A percentile compares a stretch with the other conserved stretches of the same genome.
Evolutionary conservation across 2,113 vertebrate genomes (phyloP).

Genomic region (Tautogolabrus adspersus): DNA sequence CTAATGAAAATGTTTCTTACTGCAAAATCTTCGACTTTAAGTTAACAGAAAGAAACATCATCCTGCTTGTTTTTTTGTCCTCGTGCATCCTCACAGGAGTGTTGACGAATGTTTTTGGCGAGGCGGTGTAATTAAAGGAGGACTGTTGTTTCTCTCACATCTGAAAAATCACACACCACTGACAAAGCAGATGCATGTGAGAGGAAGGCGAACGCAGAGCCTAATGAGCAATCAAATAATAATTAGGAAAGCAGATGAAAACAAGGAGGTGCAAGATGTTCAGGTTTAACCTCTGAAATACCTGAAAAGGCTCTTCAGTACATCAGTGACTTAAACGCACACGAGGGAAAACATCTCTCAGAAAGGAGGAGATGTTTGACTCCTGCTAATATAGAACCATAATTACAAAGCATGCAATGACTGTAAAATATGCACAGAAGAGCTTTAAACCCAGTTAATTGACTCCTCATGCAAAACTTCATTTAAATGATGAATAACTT

Average conservation of each 20-base stretch:
- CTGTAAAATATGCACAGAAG: neutral
- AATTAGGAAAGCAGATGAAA: conserved; percentile 76
- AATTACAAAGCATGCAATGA: neutral
- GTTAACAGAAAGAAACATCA: conserved; percentile 1
- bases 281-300: conserved; percentile 56
- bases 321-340: neutral
- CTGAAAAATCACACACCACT: conserved; percentile 50
- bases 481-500: neutral
- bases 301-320: conserved; percentile 14
- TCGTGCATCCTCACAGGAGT: conserved; percentile 20
- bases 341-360: neutral
- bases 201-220: conserved; percentile 28
- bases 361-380: neutral
- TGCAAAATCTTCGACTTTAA: neutral
- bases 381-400: neutral
- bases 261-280: conserved; percentile 71
- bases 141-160: conserved; percentile 42
- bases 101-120: neutral
- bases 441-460: neutral
- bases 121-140: conserved; percentile 67
- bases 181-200: conserved; percentile 72
- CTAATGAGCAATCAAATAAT: conserved; percentile 86
- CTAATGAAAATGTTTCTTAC: conserved; percentile 59
- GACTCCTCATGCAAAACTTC: neutral
- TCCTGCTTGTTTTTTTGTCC: conserved; percentile 4